These are phyloP conservation scores for Tholera decimalis DNA, from an alignment of 2,888 invertebrate genomes.

Conservation along the genomic window DNA sequence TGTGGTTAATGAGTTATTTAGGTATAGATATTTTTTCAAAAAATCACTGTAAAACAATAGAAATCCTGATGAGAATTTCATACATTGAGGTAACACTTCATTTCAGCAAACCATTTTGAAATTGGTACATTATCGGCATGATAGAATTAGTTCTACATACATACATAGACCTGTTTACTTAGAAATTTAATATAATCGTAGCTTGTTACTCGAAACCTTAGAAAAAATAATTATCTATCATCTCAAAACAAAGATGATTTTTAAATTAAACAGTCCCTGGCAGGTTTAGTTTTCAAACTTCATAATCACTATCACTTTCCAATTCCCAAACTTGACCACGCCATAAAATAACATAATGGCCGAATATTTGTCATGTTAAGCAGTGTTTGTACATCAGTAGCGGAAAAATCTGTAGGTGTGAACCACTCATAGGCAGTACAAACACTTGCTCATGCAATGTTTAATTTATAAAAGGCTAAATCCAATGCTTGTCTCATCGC, in stretches of 20 bases:
- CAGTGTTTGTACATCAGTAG: constrained; percentile 66
- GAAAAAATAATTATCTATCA: not conserved
- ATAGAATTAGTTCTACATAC: too few relatives aligned
- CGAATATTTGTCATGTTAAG: constrained; percentile 69
- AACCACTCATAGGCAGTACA: constrained; percentile 67
- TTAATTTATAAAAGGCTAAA: constrained; percentile 71
- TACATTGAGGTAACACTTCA: too few relatives aligned
- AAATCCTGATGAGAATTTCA: too few relatives aligned
- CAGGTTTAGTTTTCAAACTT: constrained; percentile 23
- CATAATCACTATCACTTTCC: constrained; percentile 50
- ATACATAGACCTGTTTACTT: too few relatives aligned
- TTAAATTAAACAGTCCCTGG: constrained; percentile 7
- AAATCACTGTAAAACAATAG: too few relatives aligned
- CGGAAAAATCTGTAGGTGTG: constrained; percentile 71
- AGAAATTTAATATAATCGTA: not conserved
- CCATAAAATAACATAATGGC: constrained; percentile 64
- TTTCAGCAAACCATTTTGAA: too few relatives aligned
- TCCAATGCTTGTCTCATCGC: constrained; percentile 60
- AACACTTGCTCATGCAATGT: constrained; percentile 72
- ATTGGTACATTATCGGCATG: too few relatives aligned
- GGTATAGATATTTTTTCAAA: too few relatives aligned
- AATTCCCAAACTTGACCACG: constrained; percentile 49
- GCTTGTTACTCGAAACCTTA: not conserved
- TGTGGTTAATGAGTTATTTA: too few relatives aligned
- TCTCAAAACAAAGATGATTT: constrained; percentile 19